Evolutionary conservation across 1,140 invertebrate species (phyloP).

Genomic region (Drosophila gunungcola): DNA sequence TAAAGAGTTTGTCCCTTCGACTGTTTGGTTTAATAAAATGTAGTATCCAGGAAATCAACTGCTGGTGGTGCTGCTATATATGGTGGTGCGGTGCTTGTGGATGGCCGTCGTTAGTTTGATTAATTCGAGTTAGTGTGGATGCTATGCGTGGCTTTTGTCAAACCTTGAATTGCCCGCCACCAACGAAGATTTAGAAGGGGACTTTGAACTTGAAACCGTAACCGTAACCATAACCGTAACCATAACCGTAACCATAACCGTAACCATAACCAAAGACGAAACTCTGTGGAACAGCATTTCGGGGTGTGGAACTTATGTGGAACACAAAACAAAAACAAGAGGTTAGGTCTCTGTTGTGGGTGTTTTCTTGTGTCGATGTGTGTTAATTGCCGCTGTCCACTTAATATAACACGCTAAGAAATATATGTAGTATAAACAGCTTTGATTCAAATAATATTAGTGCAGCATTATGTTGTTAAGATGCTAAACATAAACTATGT

Average conservation of each 20-base stretch:
- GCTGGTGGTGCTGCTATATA: conserved; percentile 9
- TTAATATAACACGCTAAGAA: background rate
- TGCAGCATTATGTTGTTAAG: background rate
- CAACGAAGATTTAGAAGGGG: conserved; percentile 34
- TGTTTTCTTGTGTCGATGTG: conserved; percentile 7
- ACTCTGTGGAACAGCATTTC: conserved; percentile 18
- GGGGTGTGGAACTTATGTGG: conserved; percentile 11
- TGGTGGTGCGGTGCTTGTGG: conserved; percentile 38
- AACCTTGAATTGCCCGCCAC: conserved; percentile 81
- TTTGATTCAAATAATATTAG: background rate
- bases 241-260: conserved; percentile 10
- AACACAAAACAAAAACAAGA: conserved; percentile 4
- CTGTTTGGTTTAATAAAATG: background rate
- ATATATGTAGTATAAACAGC: background rate
- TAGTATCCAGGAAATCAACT: background rate
- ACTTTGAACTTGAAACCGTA: conserved; percentile 16
- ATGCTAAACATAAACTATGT: background rate
- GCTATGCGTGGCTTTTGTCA: conserved; percentile 56
- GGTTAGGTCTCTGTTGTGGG: conserved; percentile 10
- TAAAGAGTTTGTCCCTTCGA: too few relatives aligned
- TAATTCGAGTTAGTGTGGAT: conserved; percentile 10
- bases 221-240: conserved; percentile 11
- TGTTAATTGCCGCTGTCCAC: conserved; percentile 8
- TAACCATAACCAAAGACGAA: conserved; percentile 17
- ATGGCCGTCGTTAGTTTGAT: conserved; percentile 12